Conservation (phyloP, 2,888 invertebrate genomes). For the Chaetogeoica ovagalla region DNA sequence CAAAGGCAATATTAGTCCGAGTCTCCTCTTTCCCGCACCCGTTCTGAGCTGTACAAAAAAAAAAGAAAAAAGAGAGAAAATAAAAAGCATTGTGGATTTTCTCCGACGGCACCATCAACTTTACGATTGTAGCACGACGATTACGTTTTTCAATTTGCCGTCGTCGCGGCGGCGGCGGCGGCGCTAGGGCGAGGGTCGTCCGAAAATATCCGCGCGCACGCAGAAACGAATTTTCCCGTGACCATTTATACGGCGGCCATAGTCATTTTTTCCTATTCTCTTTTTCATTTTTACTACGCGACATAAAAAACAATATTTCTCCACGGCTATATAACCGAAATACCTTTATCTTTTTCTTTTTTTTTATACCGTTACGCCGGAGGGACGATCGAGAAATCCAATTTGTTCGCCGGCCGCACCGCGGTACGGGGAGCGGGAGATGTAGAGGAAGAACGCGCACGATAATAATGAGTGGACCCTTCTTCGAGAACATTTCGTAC, state of each 20-base stretch:
- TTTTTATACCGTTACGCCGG: slow-evolving; percentile 44
- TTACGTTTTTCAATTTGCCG: slow-evolving; percentile 42
- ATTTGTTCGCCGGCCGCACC: slow-evolving; percentile 47
- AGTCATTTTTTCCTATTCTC: slow-evolving; percentile 26
- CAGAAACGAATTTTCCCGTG: slow-evolving; percentile 44
- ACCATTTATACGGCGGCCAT: slow-evolving; percentile 38
- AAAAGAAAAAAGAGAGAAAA: too few species aligned
- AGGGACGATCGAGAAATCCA: slow-evolving; percentile 40
- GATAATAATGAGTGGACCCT: slow-evolving; percentile 50
- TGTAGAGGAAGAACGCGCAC: slow-evolving; percentile 37
- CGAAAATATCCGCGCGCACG: slow-evolving; percentile 47
- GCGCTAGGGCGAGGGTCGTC: slow-evolving; percentile 7
- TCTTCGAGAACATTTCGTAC: slow-evolving; percentile 26
- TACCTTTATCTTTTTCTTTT: slow-evolving; percentile 10
- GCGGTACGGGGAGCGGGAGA: too few species aligned
- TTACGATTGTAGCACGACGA: slow-evolving; percentile 38
- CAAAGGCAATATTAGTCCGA: too few species aligned
- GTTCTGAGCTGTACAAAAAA: too few species aligned
- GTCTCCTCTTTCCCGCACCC: too few species aligned
- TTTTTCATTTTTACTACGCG: slow-evolving; percentile 34
- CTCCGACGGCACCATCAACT: slow-evolving; percentile 28
- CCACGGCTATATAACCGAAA: slow-evolving; percentile 45
- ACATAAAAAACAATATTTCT: slow-evolving; percentile 51
- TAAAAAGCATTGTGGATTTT: slow-evolving; percentile 35
- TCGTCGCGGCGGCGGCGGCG: neutral